Evolutionary conservation across 2,113 vertebrate species (phyloP).

Genomic region (Dissostichus mawsoni): DNA sequence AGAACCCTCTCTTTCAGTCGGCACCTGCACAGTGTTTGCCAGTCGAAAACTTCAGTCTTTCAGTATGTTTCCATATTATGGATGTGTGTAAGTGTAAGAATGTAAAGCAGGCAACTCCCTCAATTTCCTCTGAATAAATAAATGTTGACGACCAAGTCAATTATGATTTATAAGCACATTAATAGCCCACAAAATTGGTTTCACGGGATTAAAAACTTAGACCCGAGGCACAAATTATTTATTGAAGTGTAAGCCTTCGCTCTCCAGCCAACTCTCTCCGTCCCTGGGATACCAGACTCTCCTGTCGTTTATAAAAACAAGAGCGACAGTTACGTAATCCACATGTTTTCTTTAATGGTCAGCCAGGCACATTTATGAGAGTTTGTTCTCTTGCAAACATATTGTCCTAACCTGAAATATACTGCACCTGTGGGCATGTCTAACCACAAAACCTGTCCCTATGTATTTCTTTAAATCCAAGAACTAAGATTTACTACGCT

Average conservation of each 20-base stretch:
- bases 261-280: conserved; percentile 38
- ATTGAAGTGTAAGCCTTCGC: conserved; percentile 58
- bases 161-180: conserved; percentile 35
- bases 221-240: conserved; percentile 36
- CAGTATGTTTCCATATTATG: conserved; percentile 11
- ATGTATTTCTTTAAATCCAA: conserved; percentile 23
- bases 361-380: conserved; percentile 43
- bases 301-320: conserved; percentile 47
- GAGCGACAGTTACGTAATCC: conserved; percentile 43
- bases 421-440: conserved; percentile 29
- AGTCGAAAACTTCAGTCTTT: background rate
- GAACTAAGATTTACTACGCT: conserved; percentile 23
- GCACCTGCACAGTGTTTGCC: background rate
- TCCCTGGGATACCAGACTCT: conserved; percentile 28
- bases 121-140: conserved; percentile 50
- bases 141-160: conserved; percentile 38
- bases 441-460: background rate
- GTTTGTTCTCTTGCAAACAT: conserved; percentile 54
- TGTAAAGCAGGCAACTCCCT: conserved; percentile 24
- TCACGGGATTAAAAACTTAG: conserved; percentile 48
- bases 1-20: background rate
- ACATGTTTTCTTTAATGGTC: conserved; percentile 42
- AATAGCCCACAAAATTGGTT: conserved; percentile 23
- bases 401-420: conserved; percentile 40
- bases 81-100: conserved; percentile 21